These are phyloP conservation scores for Eubucco bourcierii DNA, from an alignment of 2,113 vertebrate genomes.

Conservation along the genomic window DNA sequence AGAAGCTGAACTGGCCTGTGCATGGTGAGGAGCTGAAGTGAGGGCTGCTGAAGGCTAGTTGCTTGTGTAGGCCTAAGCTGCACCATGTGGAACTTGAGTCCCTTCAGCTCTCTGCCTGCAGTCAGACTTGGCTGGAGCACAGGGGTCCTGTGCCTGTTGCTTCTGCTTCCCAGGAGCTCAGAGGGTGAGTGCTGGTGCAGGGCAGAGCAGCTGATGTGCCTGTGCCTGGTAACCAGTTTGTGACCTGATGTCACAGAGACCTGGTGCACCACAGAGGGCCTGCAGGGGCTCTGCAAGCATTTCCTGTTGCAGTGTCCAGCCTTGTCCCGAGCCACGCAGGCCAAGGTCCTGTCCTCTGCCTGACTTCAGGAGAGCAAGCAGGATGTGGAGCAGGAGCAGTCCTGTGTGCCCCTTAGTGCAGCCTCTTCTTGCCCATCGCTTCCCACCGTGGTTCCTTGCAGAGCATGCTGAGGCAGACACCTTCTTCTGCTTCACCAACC, in stretches of 20 bases:
- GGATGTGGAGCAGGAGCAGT: neutral
- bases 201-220: neutral
- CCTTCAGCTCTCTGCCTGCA: neutral
- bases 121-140: neutral
- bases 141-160: neutral
- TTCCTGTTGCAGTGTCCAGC: neutral
- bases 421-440: neutral
- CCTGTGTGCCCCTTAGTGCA: neutral
- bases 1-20: neutral
- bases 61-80: neutral
- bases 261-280: neutral
- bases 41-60: neutral
- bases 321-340: neutral
- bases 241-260: neutral
- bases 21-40: neutral
- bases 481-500: constrained; percentile 97
- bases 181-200: neutral
- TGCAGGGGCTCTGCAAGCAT: neutral
- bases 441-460: constrained; percentile 14
- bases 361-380: neutral
- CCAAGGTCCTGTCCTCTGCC: neutral
- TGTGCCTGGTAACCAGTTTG: neutral
- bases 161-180: neutral
- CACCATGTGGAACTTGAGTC: neutral
- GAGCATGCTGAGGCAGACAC: constrained; percentile 97